Base-by-base conservation (phyloP, 2,888 invertebrate species). In the Tuta absoluta region DNA sequence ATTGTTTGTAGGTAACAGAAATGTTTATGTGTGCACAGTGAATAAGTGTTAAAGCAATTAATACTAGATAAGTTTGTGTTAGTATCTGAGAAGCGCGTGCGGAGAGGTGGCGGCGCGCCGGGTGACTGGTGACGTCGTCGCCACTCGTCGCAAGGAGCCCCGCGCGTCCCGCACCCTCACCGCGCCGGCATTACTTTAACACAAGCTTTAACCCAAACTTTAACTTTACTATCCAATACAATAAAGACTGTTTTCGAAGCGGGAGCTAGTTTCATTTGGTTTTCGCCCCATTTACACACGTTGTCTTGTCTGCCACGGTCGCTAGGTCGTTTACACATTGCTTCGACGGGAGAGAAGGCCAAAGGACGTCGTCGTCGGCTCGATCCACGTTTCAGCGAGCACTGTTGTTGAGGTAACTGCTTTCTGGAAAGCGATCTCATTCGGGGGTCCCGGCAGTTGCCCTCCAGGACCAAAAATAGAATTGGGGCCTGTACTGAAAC, bases 271-370 rank as follows among this genome's bases (percentile, higher is more conserved):
- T 12, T 71, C 53, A 57, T 70, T 69, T 70, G 72, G 76, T 75
- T 49, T 79, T 77, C 79, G 78, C 75, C 80, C 74, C 75, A 81
- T 74, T 83, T 80, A 80, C 78, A 81, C 75, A 82, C 80, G 80
- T 85, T 85, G 84, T 86, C 81, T 2, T n/a, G 48, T 23, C 57
- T 33, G 85, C 85, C 83, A 84, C 76, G 83, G 87, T 75, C 84
- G 85, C 24, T 53, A 76, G 83, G 87, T 75, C 84, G 85, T 53
- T 53, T 23, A 53, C 51, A 53, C 51, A 53, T 53, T 53, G 24
- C 51, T 53, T 80, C 84, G 80, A 81, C 86, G 80, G 80, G 87
- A 85, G 87, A 87, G 89, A 87, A 87, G 87, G 84, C 87, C 86
- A 89, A 87, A 88, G 87, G 89, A 89, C 82, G 85, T 79, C 71